Conservation (phyloP, 2,888 invertebrate species). For the Agrotis segetum region DNA sequence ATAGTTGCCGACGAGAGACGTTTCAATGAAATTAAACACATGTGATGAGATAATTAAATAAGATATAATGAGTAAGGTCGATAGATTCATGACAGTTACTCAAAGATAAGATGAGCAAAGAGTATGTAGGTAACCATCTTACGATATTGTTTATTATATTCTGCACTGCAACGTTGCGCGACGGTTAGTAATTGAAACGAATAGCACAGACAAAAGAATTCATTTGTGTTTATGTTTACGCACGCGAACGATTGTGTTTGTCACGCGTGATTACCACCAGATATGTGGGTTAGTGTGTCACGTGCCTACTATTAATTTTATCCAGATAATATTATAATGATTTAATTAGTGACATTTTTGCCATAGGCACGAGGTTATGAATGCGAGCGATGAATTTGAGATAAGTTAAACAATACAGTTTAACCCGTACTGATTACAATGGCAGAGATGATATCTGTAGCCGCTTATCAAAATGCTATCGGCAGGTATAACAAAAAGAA, state of each 20-base stretch:
- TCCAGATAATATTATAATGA: constrained; percentile 45
- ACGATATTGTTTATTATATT: constrained; percentile 34
- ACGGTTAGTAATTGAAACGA: constrained; percentile 59
- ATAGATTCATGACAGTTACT: constrained; percentile 1
- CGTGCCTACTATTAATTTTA: constrained; percentile 56
- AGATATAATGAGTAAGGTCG: neutral
- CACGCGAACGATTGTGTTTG: constrained; percentile 77
- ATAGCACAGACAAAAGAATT: constrained; percentile 60
- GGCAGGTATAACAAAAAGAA: neutral
- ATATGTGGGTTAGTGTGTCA: constrained; percentile 84
- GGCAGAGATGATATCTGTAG: constrained; percentile 5
- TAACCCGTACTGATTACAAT: constrained; percentile 6
- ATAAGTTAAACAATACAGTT: constrained; percentile 27
- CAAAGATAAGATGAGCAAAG: constrained; percentile 8
- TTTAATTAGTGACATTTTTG: constrained; percentile 39
- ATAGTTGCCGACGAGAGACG: too few species aligned
- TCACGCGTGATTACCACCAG: constrained; percentile 82
- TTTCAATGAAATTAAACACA: constrained; percentile 9
- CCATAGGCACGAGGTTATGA: neutral
- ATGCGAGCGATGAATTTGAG: constrained; percentile 9
- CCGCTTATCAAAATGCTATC: constrained; percentile 12
- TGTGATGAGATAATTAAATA: neutral
- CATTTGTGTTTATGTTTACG: constrained; percentile 68
- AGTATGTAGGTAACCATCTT: constrained; percentile 33
- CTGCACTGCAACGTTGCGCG: constrained; percentile 35